Evolutionary conservation across 2,888 invertebrate genomes (phyloP).

Genomic region (Neria commutata): DNA sequence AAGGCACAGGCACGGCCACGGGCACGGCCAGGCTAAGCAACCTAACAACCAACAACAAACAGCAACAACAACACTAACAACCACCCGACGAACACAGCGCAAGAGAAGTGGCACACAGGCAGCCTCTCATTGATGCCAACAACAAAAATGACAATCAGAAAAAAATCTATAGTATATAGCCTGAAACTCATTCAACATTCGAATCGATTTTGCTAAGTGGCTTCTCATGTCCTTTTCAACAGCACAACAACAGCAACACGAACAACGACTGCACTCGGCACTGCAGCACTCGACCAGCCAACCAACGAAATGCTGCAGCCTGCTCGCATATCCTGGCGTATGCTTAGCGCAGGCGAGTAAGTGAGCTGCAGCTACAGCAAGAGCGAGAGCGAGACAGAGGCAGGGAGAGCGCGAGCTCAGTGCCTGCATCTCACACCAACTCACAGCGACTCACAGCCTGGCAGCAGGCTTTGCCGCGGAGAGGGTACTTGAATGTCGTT

Average conservation of each 20-base stretch:
- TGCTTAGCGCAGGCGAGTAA: too few relatives aligned
- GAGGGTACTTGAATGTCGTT: slow-evolving; percentile 1
- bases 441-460: background rate
- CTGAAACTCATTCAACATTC: slow-evolving; percentile 11
- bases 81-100: background rate
- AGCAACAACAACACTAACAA: slow-evolving; percentile 14
- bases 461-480: too few relatives aligned
- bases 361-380: too few relatives aligned
- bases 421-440: background rate
- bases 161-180: background rate
- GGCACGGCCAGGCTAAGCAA: slow-evolving; percentile 8
- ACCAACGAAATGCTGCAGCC: background rate
- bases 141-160: too few relatives aligned
- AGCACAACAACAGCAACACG: slow-evolving; percentile 18
- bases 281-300: background rate
- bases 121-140: background rate
- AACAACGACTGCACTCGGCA: background rate
- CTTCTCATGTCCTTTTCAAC: slow-evolving; percentile 61
- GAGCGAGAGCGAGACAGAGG: too few relatives aligned
- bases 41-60: slow-evolving; percentile 13
- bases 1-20: slow-evolving; percentile 23
- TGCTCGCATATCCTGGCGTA: background rate
- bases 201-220: slow-evolving; percentile 56
- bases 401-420: background rate
- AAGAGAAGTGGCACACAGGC: background rate